Evolutionary conservation across 2,888 invertebrate species (phyloP), one percentile per base, ranked within the genome.

Genomic region (Strigamia maritima): DNA sequence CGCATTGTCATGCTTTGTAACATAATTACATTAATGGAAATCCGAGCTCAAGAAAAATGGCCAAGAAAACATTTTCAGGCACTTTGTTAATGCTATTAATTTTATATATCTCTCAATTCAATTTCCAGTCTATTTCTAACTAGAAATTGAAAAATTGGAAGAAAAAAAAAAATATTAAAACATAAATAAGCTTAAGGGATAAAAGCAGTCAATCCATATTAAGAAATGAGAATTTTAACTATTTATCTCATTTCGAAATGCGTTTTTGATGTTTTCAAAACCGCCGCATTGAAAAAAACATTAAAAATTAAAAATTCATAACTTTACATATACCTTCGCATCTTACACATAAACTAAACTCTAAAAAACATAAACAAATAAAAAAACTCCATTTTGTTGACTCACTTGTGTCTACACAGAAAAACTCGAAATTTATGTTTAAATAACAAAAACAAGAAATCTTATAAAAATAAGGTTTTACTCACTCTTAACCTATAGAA

Each of bases 1-100:
- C 19, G 54, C 54, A 19, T 54, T 54, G 54, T 54, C 54, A 54
- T 54, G 54, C 54, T 54, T 19, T 10, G 22, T 10, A 19, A 54
- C 54, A 54, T 54, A 54, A 54, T 54, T 54, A 54, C 19, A 54
- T 54, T 54, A 54, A 54, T 54, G 54, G 54, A 54, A 54, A 54
- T 54, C 54, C 54, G 54, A 54, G 54, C 54, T 19, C 54, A 19
- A n/a, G 19, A 54, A 54, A 54, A 54, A 54, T 54, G 54, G n/a
- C 54, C 54, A 54, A n/a, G 8, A 19, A 54, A 8, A 54, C 44
- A 54, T n/a, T 19, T n/a, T 54, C 54, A 8, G 8, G 54, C 54
- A 14, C 14, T 44, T n/a, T 44, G 14, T 44, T 54, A 54, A 54
- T 54, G 3, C 54, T 54, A 54, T 54, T 54, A 54, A 54, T 54